Conservation (phyloP, 2,888 invertebrate species). For the Amiota communis region DNA sequence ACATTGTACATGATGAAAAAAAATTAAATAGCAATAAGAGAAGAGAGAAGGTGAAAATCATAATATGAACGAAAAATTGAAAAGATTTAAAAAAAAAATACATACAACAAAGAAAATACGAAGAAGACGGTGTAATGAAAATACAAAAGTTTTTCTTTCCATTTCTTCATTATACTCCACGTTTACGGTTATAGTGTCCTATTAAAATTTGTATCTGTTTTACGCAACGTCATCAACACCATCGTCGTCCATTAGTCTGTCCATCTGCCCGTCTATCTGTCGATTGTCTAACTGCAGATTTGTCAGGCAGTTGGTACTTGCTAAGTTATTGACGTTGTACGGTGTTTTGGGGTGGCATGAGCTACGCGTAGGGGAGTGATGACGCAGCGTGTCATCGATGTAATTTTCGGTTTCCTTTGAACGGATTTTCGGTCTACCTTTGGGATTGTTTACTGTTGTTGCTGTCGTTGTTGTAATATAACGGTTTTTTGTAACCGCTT, state of each 20-base stretch:
- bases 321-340: not conserved
- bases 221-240: constrained; percentile 36
- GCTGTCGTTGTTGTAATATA: constrained; percentile 45
- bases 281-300: not conserved
- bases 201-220: not conserved
- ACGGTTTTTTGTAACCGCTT: constrained; percentile 54
- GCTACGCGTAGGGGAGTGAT: constrained; percentile 41
- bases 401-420: constrained; percentile 56
- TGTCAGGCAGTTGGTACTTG: constrained; percentile 1
- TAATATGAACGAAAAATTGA: constrained; percentile 16
- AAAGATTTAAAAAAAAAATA: constrained; percentile 7
- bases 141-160: constrained; percentile 35
- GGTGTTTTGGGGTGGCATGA: not conserved
- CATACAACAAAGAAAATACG: constrained; percentile 33
- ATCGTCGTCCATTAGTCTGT: not conserved
- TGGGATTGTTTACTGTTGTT: constrained; percentile 40
- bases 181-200: not conserved
- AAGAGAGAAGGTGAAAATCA: not conserved
- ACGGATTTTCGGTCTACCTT: constrained; percentile 50
- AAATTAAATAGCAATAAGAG: not conserved
- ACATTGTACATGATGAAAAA: not conserved
- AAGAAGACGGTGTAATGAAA: constrained; percentile 38
- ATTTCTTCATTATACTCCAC: constrained; percentile 1
- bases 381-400: constrained; percentile 64
- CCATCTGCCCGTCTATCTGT: too few relatives aligned